These are phyloP conservation scores for Enteromius radiatus DNA, from an alignment of 2,797 vertebrate species.

Conservation along the genomic window DNA sequence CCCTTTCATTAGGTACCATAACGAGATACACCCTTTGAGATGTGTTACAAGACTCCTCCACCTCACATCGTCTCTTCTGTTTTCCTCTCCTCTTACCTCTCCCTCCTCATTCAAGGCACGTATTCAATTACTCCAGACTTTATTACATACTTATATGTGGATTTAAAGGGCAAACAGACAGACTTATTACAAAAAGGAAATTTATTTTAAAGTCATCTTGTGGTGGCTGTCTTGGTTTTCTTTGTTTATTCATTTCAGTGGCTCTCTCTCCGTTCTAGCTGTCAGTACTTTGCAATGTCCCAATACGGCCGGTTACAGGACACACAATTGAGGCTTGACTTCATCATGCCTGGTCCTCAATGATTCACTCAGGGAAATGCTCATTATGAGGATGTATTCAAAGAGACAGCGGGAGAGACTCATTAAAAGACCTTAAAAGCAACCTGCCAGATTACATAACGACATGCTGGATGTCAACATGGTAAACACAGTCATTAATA, in stretches of 20 bases:
- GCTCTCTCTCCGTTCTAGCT: neutral
- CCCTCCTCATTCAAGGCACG: conserved; percentile 65
- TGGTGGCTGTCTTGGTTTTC: conserved; percentile 29
- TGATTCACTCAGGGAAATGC: conserved; percentile 7
- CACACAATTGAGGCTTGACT: conserved; percentile 18
- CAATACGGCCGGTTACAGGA: neutral
- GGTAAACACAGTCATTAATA: conserved; percentile 47
- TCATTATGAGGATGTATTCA: conserved; percentile 34
- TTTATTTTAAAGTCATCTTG: conserved; percentile 58
- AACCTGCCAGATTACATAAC: conserved; percentile 47
- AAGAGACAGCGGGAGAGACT: conserved; percentile 35
- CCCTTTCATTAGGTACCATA: conserved; percentile 53
- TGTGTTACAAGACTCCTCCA: neutral
- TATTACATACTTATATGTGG: conserved; percentile 71
- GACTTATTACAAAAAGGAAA: conserved; percentile 65
- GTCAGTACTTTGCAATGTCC: conserved; percentile 19
- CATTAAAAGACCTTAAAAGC: conserved; percentile 35
- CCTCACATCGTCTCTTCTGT: conserved; percentile 5
- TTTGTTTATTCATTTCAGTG: conserved; percentile 56
- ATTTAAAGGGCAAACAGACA: conserved; percentile 68
- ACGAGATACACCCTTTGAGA: conserved; percentile 36
- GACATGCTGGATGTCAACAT: conserved; percentile 25
- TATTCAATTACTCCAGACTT: conserved; percentile 74
- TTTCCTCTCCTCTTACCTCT: conserved; percentile 4
- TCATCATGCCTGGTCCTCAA: neutral